A percentile compares a stretch with the other conserved stretches of the same genome.
Evolutionary conservation across 2,888 invertebrate species (phyloP).

Genomic region (Petrolisthes cinctipes): DNA sequence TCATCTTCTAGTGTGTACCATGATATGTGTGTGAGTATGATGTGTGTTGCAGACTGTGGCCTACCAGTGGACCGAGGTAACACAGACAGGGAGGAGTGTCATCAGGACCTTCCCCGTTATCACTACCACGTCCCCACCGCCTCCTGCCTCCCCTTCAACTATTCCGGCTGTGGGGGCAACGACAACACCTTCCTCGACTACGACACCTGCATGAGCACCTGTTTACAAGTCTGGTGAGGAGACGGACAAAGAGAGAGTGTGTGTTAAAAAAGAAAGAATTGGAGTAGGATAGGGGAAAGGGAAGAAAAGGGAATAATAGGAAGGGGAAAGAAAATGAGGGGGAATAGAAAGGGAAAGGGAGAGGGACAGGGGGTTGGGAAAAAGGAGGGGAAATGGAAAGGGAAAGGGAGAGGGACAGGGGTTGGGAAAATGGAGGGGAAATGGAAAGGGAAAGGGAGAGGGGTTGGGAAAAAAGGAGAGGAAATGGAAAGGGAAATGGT

Average conservation of each 20-base stretch:
- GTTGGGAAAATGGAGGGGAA: not conserved
- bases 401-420: not conserved
- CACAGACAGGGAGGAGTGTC: not conserved
- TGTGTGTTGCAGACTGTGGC: conserved; percentile 19
- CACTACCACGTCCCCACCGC: conserved; percentile 69
- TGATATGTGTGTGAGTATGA: too few relatives aligned
- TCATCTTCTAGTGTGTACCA: too few relatives aligned
- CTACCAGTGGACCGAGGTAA: conserved; percentile 12
- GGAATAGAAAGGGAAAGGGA: not conserved
- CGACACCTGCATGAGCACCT: conserved; percentile 67
- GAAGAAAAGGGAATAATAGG: not conserved
- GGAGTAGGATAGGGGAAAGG: too few relatives aligned
- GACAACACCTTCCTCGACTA: conserved; percentile 69
- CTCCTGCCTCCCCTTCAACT: conserved; percentile 70
- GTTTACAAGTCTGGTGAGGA: conserved; percentile 49
- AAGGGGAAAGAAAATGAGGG: not conserved
- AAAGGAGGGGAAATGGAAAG: not conserved
- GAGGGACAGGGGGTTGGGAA: not conserved
- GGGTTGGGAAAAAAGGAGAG: not conserved
- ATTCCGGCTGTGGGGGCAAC: conserved; percentile 73
- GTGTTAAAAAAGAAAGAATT: too few relatives aligned
- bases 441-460: not conserved
- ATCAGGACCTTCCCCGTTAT: conserved; percentile 67
- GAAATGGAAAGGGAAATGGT: not conserved
- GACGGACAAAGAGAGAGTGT: not conserved